Conservation (phyloP, 1,140 invertebrate species). For the Berghia stephanieae region DNA sequence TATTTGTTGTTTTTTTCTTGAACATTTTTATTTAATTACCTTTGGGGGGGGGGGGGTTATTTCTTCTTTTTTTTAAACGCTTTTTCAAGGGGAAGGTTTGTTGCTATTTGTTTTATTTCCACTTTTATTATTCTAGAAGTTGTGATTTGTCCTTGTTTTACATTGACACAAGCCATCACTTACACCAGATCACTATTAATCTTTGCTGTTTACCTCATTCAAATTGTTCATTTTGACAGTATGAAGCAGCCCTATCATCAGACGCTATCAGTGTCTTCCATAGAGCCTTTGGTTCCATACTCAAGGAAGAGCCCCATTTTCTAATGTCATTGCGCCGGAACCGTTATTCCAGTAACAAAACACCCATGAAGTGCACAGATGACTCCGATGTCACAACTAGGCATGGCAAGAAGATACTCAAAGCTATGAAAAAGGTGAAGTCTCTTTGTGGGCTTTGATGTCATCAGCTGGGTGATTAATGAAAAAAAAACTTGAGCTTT, state of each 20-base stretch:
- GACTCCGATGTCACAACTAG: slow-evolving; percentile 38
- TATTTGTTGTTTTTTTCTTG: no score
- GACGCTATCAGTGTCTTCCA: slow-evolving; percentile 52
- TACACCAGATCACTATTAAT: no score
- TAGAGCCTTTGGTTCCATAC: slow-evolving; percentile 40
- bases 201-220: neutral
- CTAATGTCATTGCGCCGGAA: slow-evolving; percentile 16
- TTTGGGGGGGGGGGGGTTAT: neutral
- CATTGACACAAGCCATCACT: neutral
- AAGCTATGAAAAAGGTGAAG: slow-evolving; percentile 46
- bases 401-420: slow-evolving; percentile 36
- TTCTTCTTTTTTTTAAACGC: neutral
- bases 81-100: no score
- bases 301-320: slow-evolving; percentile 25
- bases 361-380: slow-evolving; percentile 44
- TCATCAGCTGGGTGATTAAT: no score
- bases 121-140: neutral
- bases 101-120: no score
- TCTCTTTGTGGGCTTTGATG: no score
- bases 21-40: no score
- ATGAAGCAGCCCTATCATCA: slow-evolving; percentile 47
- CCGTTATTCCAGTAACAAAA: slow-evolving; percentile 10
- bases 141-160: neutral
- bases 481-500: no score
- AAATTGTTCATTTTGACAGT: slow-evolving; percentile 34